Conservation (phyloP, 92 coral and sea anemone genomes). For the Epizoanthus ramosus region DNA sequence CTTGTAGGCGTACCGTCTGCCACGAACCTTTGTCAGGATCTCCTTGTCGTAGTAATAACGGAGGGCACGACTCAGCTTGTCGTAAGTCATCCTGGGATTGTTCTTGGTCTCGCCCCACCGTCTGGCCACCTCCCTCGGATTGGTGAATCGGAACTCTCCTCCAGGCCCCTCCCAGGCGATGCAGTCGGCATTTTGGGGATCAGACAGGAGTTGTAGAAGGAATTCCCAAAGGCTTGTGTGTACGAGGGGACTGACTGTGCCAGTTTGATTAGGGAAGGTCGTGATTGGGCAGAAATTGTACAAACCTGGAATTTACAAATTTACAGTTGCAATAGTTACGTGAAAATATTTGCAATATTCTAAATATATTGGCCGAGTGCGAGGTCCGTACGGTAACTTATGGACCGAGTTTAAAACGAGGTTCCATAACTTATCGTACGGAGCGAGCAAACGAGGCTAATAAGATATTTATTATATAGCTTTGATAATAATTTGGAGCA, state of each 20-base stretch:
- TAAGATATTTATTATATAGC: no score
- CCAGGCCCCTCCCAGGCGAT: slow-evolving; percentile 25
- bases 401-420: no score
- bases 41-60: slow-evolving; percentile 27
- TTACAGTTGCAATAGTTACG: no score
- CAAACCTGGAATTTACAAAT: no score
- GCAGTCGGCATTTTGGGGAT: background rate
- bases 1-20: slow-evolving; percentile 16
- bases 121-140: slow-evolving; percentile 18
- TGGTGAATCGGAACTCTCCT: background rate
- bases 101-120: slow-evolving; percentile 13
- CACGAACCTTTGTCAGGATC: slow-evolving; percentile 4
- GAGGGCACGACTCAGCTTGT: slow-evolving; percentile 16
- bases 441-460: no score
- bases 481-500: no score
- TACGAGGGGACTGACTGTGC: background rate
- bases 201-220: background rate
- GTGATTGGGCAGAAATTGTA: no score
- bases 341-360: no score
- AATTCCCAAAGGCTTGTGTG: background rate
- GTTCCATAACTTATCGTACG: no score
- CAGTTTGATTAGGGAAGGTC: no score
- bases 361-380: no score
- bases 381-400: no score
- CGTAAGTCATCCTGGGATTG: slow-evolving; percentile 14